A percentile compares a stretch with the other conserved stretches of the same genome.
Conservation (phyloP, 2,113 vertebrate genomes). For the Meles meles region DNA sequence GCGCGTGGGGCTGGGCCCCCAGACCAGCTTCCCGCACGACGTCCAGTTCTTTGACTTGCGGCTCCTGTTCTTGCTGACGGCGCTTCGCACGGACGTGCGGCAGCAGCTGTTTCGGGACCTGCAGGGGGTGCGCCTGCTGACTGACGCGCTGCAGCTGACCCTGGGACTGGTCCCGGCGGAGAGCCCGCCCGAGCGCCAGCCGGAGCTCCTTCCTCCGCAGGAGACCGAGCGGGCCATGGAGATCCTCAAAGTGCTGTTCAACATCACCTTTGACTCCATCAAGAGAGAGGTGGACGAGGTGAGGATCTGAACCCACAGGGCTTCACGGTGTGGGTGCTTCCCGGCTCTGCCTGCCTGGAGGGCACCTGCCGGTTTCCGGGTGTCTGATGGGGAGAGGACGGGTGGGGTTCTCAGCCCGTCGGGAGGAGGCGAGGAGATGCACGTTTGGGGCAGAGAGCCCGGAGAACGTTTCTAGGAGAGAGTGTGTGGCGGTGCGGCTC, state of each 20-base stretch:
- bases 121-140: conserved; percentile 85
- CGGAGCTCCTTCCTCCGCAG: conserved; percentile 82
- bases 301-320: not conserved
- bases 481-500: not conserved
- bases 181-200: conserved; percentile 45
- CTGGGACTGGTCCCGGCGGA: conserved; percentile 76
- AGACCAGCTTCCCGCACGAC: conserved; percentile 86
- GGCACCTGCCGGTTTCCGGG: not conserved
- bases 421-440: not conserved
- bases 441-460: not conserved
- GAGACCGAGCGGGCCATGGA: conserved; percentile 92
- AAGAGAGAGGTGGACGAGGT: conserved; percentile 91
- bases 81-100: conserved; percentile 87
- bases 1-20: conserved; percentile 86
- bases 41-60: conserved; percentile 93
- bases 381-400: not conserved
- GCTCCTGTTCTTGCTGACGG: conserved; percentile 92
- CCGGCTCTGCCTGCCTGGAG: fast-evolving
- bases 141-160: conserved; percentile 86
- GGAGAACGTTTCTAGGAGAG: not conserved
- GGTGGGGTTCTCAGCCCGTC: not conserved
- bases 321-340: not conserved
- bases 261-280: conserved; percentile 91
- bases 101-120: conserved; percentile 90
- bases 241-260: conserved; percentile 96